Evolutionary conservation across 2,888 invertebrate species (phyloP).

Genomic region (Rugalucina vietnamica): DNA sequence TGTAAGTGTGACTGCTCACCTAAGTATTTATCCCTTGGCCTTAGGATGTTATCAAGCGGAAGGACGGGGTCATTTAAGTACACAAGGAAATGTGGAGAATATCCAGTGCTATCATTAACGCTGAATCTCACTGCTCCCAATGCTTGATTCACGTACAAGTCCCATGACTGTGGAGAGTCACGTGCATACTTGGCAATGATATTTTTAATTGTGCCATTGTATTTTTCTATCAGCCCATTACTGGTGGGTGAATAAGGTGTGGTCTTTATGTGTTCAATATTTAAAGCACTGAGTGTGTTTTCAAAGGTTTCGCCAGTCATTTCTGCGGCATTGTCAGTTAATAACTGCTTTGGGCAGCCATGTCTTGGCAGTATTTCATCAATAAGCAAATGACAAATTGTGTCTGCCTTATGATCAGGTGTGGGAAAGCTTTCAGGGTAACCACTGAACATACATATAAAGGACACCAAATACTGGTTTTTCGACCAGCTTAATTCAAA

Average conservation of each 20-base stretch:
- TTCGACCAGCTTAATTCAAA: not conserved
- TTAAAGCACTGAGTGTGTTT: not conserved
- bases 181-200: not conserved
- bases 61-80: not conserved
- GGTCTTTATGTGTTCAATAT: not conserved
- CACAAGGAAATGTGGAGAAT: not conserved
- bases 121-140: not conserved
- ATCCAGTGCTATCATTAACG: not conserved
- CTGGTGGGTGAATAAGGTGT: not conserved
- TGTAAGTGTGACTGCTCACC: not conserved
- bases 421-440: not conserved
- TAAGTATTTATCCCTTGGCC: not conserved
- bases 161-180: not conserved
- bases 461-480: not conserved
- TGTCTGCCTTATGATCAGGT: not conserved
- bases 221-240: not conserved
- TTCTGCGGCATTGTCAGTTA: not conserved
- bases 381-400: not conserved
- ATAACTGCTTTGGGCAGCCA: not conserved
- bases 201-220: not conserved
- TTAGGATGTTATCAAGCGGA: not conserved
- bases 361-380: not conserved
- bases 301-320: not conserved
- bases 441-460: not conserved
- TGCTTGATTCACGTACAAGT: not conserved